Evolutionary conservation across 2,797 vertebrate species (phyloP).

Genomic region (Anguilla marmorata): DNA sequence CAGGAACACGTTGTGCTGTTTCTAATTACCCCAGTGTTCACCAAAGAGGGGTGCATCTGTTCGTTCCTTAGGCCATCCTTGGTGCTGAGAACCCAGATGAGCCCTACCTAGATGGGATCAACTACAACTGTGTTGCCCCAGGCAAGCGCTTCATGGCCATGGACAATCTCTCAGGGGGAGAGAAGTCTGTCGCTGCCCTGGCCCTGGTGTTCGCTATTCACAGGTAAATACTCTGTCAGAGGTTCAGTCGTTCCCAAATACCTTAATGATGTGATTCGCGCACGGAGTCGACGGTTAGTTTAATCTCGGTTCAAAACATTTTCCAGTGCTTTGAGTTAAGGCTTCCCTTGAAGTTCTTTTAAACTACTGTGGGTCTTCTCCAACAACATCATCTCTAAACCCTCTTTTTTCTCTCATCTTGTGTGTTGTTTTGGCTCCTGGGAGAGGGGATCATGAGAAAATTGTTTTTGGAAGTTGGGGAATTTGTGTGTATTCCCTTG

Average conservation of each 20-base stretch:
- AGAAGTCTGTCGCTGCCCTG: slow-evolving; percentile 89
- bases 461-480: not conserved
- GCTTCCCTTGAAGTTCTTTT: not conserved
- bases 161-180: slow-evolving; percentile 94
- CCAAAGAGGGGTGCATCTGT: slow-evolving; percentile 35
- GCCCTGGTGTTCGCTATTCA: slow-evolving; percentile 91
- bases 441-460: not conserved
- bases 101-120: slow-evolving; percentile 89
- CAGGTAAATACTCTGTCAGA: slow-evolving; percentile 70
- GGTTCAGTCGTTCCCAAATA: not conserved
- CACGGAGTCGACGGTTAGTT: not conserved
- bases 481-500: not conserved
- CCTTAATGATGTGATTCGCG: not conserved
- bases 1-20: not conserved
- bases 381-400: not conserved
- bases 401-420: not conserved
- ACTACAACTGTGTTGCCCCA: slow-evolving; percentile 89
- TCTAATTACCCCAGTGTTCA: not conserved
- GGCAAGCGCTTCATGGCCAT: slow-evolving; percentile 96
- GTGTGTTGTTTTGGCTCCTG: not conserved
- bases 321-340: not conserved
- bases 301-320: not conserved
- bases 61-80: slow-evolving; percentile 81
- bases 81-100: slow-evolving; percentile 90
- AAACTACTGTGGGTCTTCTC: not conserved